Evolutionary conservation across 2,888 invertebrate genomes (phyloP).

Genomic region (Drosophila mimica): DNA sequence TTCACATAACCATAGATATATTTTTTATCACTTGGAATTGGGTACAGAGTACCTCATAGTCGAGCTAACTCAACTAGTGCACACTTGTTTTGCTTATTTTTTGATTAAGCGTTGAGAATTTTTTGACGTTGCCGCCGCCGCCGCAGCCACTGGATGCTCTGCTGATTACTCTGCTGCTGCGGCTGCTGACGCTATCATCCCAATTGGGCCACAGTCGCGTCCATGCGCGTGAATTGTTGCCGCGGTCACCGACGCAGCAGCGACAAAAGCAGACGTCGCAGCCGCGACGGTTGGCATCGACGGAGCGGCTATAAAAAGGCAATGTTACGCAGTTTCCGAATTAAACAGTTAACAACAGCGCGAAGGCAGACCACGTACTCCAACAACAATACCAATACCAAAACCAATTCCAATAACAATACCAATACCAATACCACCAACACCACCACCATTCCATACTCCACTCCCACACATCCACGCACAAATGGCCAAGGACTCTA

Average conservation of each 20-base stretch:
- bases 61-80: not conserved
- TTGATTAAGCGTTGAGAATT: slow-evolving; percentile 76
- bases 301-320: slow-evolving; percentile 74
- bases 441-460: not conserved
- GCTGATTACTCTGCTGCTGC: slow-evolving; percentile 15
- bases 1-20: not conserved
- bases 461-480: slow-evolving; percentile 1
- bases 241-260: slow-evolving; percentile 34
- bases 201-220: slow-evolving; percentile 42
- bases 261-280: slow-evolving; percentile 25
- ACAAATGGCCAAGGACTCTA: slow-evolving; percentile 28
- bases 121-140: slow-evolving; percentile 65
- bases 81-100: slow-evolving; percentile 39
- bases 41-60: not conserved
- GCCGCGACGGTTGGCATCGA: slow-evolving; percentile 35
- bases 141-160: slow-evolving; percentile 15
- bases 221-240: slow-evolving; percentile 41
- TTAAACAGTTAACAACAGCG: slow-evolving; percentile 75
- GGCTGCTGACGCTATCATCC: slow-evolving; percentile 48
- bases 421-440: not conserved
- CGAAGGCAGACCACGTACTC: slow-evolving; percentile 57
- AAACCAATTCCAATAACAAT: not conserved
- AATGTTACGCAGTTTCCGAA: slow-evolving; percentile 73
- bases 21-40: not conserved
- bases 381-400: slow-evolving; percentile 22